phyloP scores from a whole-genome alignment of 2,888 invertebrate species.

The Volucella inanis region DNA sequence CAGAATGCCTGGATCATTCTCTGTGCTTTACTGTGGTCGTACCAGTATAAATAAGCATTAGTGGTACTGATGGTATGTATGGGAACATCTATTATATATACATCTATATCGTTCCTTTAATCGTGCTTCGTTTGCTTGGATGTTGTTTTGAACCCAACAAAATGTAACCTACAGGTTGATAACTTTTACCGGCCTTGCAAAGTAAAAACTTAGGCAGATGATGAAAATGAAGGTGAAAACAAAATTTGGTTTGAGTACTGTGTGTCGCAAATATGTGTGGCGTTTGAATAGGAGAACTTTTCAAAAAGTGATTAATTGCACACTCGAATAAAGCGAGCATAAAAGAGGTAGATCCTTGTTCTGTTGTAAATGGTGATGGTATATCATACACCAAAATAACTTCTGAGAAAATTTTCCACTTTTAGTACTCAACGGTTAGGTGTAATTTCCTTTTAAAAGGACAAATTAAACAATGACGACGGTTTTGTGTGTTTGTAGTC shows the following conservation, averaged over 20 bases:
- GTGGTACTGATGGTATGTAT: constrained; percentile 23
- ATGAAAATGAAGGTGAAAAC: constrained; percentile 24
- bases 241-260: constrained; percentile 16
- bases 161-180: constrained; percentile 37
- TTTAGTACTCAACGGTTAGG: constrained; percentile 25
- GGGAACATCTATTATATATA: neutral
- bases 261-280: neutral
- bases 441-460: constrained; percentile 40
- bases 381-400: neutral
- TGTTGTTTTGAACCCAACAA: constrained; percentile 4
- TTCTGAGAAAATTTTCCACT: constrained; percentile 25
- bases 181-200: constrained; percentile 33
- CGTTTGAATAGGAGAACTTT: constrained; percentile 14
- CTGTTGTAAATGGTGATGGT: neutral
- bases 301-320: constrained; percentile 62
- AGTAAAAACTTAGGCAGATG: constrained; percentile 45
- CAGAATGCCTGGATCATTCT: constrained; percentile 14
- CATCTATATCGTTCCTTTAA: neutral
- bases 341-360: constrained; percentile 5
- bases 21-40: constrained; percentile 27
- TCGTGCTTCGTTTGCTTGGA: neutral
- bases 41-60: constrained; percentile 53
- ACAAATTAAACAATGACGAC: constrained; percentile 23
- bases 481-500: constrained; percentile 9
- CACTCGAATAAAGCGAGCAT: constrained; percentile 14